Evolutionary conservation across 2,797 vertebrate genomes (phyloP).

Genomic region (Fringilla coelebs): DNA sequence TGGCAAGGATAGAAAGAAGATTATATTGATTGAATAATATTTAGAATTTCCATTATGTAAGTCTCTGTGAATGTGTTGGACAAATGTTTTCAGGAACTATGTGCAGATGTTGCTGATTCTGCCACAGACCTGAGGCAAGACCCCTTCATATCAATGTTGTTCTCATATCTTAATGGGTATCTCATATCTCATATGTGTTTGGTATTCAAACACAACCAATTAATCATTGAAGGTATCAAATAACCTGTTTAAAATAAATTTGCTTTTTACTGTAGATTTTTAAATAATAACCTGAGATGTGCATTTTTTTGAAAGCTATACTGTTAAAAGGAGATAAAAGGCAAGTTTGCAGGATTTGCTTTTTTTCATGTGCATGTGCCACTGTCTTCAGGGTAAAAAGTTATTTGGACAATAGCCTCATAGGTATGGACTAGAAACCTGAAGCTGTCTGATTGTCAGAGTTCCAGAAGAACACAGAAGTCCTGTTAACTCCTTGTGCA

Average conservation of each 20-base stretch:
- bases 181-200: background rate
- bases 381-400: background rate
- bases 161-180: background rate
- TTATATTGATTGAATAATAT: background rate
- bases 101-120: background rate
- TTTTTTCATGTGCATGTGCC: background rate
- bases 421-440: background rate
- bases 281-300: background rate
- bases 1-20: background rate
- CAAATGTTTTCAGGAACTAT: background rate
- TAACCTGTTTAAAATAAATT: background rate
- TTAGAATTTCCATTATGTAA: background rate
- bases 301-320: background rate
- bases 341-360: background rate
- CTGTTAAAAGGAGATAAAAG: background rate
- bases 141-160: background rate
- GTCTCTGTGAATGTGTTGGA: background rate
- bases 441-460: background rate
- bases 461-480: background rate
- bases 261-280: background rate
- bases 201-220: background rate
- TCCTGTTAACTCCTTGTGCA: background rate
- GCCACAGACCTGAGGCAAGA: background rate
- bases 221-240: background rate
- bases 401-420: background rate